Conservation (phyloP, 2,888 invertebrate genomes). For the Tanypteryx hageni region DNA sequence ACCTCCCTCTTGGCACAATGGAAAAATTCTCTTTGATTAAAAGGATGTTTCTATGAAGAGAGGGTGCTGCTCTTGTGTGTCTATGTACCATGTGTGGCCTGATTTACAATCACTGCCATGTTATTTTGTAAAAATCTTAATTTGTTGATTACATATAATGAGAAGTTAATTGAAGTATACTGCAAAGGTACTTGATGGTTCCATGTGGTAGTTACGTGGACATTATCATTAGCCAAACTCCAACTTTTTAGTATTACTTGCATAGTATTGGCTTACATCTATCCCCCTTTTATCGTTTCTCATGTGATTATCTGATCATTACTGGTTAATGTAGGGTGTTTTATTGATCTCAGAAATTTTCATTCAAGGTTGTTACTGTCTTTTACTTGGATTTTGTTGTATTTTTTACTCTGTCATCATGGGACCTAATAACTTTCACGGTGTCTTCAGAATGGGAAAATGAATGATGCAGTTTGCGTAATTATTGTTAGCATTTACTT, state of each 20-base stretch:
- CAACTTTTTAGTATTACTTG: constrained; percentile 43
- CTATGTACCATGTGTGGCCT: constrained; percentile 49
- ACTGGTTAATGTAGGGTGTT: constrained; percentile 39
- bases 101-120: constrained; percentile 4
- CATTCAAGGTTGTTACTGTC: constrained; percentile 31
- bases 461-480: constrained; percentile 11
- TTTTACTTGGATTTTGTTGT: constrained; percentile 48
- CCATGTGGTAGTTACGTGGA: constrained; percentile 28
- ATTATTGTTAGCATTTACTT: constrained; percentile 46
- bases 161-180: constrained; percentile 17
- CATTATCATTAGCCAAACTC: constrained; percentile 21
- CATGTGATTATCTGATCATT: constrained; percentile 21
- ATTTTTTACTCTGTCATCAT: constrained; percentile 34
- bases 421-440: constrained; percentile 42
- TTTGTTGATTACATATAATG: background rate
- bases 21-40: constrained; percentile 5
- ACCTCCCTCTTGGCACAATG: background rate
- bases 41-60: constrained; percentile 6
- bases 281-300: constrained; percentile 24
- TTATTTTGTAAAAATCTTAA: constrained; percentile 37
- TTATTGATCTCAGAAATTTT: constrained; percentile 58
- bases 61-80: constrained; percentile 19
- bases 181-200: constrained; percentile 25
- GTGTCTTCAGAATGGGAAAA: constrained; percentile 28
- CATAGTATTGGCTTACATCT: constrained; percentile 53